Evolutionary conservation across 2,888 invertebrate genomes (phyloP).

Genomic region (Homarus gammarus): DNA sequence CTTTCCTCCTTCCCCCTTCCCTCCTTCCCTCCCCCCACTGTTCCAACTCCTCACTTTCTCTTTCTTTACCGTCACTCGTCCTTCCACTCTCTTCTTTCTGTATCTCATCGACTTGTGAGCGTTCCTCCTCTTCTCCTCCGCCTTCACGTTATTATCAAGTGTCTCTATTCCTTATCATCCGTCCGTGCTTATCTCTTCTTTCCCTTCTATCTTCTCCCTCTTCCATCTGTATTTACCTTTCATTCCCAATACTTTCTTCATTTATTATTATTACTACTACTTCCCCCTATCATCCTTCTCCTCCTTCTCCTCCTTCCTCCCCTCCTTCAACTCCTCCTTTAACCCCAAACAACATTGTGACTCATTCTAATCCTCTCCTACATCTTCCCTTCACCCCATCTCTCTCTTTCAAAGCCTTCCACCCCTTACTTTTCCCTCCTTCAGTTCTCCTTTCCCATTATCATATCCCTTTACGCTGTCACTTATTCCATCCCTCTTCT

Average conservation of each 20-base stretch:
- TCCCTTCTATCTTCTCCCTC: no score
- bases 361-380: background rate
- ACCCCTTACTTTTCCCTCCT: background rate
- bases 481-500: no score
- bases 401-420: no score
- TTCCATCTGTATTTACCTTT: no score
- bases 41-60: no score
- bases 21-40: no score
- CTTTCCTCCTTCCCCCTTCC: no score
- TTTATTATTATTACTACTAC: background rate
- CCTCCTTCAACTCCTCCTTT: no score
- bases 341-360: background rate
- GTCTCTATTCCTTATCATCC: background rate
- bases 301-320: background rate
- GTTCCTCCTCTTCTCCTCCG: background rate
- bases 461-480: no score
- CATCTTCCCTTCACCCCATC: background rate
- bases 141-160: background rate
- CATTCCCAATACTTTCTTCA: no score
- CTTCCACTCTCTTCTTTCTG: background rate
- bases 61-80: no score
- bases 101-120: background rate
- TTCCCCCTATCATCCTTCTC: background rate
- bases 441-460: background rate
- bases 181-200: background rate